phyloP scores from a whole-genome alignment of 2,797 vertebrate genomes.

The Pseudopleuronectes americanus region DNA sequence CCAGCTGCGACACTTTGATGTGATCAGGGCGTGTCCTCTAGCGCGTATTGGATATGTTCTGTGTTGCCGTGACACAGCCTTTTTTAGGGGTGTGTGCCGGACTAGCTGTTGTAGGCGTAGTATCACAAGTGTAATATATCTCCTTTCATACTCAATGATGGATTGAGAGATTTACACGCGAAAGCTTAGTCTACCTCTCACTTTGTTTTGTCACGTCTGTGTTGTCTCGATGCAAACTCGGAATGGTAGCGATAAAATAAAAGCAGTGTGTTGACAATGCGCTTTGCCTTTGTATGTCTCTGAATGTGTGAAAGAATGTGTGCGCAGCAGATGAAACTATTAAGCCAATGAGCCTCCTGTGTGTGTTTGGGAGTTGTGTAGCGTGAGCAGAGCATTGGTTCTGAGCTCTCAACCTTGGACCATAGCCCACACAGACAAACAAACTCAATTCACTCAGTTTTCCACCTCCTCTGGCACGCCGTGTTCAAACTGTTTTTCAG shows the following conservation, averaged over 20 bases:
- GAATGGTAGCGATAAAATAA: constrained; percentile 1
- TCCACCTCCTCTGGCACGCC: not conserved
- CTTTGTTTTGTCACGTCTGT: not conserved
- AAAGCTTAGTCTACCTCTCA: not conserved
- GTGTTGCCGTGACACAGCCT: no score
- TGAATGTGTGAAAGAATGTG: constrained; percentile 42
- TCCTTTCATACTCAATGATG: not conserved
- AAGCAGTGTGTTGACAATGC: constrained; percentile 27
- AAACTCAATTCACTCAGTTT: not conserved
- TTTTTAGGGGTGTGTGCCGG: no score
- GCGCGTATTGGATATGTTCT: no score
- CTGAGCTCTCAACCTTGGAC: constrained; percentile 73
- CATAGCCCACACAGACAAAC: constrained; percentile 7
- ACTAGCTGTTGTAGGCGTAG: no score
- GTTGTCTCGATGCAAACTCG: constrained; percentile 11
- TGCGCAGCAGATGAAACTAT: constrained; percentile 91
- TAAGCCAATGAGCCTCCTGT: constrained; percentile 89
- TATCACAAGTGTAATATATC: no score
- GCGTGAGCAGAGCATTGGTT: constrained; percentile 87
- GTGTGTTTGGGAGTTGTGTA: constrained; percentile 83
- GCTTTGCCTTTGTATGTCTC: constrained; percentile 39
- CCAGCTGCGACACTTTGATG: no score
- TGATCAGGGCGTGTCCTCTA: no score
- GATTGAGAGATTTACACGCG: not conserved
- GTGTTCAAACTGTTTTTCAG: not conserved